Evolutionary conservation across 2,797 vertebrate species (phyloP).

Genomic region (Pampus argenteus): DNA sequence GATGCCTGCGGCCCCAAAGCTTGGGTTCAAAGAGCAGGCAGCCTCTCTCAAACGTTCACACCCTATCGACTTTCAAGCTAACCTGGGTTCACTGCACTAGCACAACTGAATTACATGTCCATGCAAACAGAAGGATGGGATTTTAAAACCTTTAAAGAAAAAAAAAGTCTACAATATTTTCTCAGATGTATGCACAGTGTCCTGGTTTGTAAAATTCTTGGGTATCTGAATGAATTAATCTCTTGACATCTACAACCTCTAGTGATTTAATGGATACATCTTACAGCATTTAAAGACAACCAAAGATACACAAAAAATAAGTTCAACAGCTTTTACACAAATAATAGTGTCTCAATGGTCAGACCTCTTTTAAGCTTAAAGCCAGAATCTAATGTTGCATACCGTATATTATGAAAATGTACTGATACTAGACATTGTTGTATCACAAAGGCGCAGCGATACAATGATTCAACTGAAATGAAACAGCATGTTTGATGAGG

Average conservation of each 20-base stretch:
- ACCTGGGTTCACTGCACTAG: conserved; percentile 42
- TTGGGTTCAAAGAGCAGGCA: conserved; percentile 49
- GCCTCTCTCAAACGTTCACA: conserved; percentile 37
- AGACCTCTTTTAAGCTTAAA: not conserved
- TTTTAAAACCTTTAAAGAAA: not conserved
- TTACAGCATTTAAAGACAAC: not conserved
- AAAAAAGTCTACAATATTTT: not conserved
- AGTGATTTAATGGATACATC: conserved; percentile 4
- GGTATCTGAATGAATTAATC: conserved; percentile 2
- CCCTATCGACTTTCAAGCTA: conserved; percentile 48
- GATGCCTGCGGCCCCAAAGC: conserved; percentile 21
- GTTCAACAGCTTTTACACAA: not conserved
- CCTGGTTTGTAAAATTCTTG: not conserved
- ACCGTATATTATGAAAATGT: no score
- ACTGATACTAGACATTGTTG: no score
- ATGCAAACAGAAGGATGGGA: not conserved
- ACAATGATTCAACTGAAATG: conserved; percentile 20
- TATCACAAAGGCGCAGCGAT: conserved; percentile 13
- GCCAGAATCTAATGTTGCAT: not conserved
- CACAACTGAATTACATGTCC: not conserved
- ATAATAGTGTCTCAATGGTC: not conserved
- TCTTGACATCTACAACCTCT: not conserved
- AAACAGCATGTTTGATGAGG: conserved; percentile 43
- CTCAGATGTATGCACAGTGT: not conserved
- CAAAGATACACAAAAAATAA: not conserved